phyloP scores from a whole-genome alignment of 2,113 vertebrate species.

The Rattus norvegicus region DNA sequence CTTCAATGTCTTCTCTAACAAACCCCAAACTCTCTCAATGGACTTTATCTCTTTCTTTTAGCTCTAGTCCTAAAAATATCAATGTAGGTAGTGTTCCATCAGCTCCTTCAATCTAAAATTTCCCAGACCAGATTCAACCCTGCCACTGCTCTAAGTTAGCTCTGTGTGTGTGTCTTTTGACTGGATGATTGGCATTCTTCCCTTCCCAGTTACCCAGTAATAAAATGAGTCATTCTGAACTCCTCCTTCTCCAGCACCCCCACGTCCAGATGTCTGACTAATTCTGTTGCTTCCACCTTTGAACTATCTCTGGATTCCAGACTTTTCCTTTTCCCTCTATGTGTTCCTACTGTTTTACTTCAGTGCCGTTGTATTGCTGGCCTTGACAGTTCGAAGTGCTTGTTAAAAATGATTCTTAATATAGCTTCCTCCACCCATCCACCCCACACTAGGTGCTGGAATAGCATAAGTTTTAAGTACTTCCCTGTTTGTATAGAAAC shows the following conservation, averaged over 20 bases:
- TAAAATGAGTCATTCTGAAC: slow-evolving; percentile 38
- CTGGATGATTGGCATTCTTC: not conserved
- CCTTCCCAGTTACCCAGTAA: not conserved
- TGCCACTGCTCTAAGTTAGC: not conserved
- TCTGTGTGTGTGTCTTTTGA: not conserved
- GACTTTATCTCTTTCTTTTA: not conserved
- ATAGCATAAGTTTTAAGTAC: not conserved
- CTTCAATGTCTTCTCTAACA: not conserved
- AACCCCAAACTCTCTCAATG: not conserved
- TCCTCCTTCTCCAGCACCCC: slow-evolving; percentile 43
- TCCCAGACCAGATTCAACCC: not conserved
- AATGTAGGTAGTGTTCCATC: not conserved
- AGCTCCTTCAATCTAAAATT: not conserved
- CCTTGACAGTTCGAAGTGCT: not conserved
- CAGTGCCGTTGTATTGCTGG: not conserved
- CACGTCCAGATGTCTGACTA: slow-evolving; percentile 60
- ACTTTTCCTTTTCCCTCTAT: not conserved
- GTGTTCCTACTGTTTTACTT: not conserved
- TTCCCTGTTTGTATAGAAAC: not conserved
- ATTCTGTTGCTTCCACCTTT: slow-evolving; percentile 36
- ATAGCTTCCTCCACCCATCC: not conserved
- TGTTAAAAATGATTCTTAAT: not conserved
- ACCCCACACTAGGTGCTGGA: not conserved
- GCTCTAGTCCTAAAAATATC: not conserved
- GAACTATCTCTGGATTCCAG: slow-evolving; percentile 2